These are phyloP conservation scores for Tuberolachnus salignus DNA, from an alignment of 2,888 invertebrate species.

Conservation along the genomic window DNA sequence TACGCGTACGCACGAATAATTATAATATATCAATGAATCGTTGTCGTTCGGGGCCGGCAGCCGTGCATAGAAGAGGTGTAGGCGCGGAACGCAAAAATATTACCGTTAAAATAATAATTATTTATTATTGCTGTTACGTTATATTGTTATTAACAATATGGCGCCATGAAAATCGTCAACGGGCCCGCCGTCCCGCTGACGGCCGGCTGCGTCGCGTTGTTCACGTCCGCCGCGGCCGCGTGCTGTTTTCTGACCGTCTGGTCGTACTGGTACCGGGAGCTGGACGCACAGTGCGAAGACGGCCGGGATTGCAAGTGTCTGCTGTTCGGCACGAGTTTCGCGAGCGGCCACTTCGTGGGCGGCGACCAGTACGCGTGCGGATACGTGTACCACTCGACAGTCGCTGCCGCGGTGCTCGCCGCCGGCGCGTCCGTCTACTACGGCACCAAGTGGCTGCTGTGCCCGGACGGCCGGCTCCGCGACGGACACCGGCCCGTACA, in stretches of 20 bases:
- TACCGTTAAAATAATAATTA: too few species aligned
- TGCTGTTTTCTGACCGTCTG: conserved; percentile 61
- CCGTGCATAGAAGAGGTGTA: too few species aligned
- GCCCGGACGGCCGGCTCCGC: not conserved
- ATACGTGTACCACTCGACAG: conserved; percentile 60
- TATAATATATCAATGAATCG: too few species aligned
- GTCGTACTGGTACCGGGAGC: conserved; percentile 63
- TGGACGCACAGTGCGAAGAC: conserved; percentile 61
- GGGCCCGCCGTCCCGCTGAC: not conserved
- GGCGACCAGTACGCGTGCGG: conserved; percentile 63
- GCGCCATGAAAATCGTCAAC: not conserved
- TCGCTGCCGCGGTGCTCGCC: conserved; percentile 12
- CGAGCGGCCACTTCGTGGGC: conserved; percentile 63
- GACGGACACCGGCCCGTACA: not conserved
- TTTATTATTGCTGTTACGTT: too few species aligned
- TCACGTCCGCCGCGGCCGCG: conserved; percentile 61
- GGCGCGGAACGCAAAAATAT: too few species aligned
- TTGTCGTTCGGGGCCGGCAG: too few species aligned
- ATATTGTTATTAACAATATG: too few species aligned
- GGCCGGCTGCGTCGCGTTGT: conserved; percentile 50
- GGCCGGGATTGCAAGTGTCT: conserved; percentile 60
- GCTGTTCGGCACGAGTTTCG: conserved; percentile 62
- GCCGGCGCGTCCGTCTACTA: not conserved
- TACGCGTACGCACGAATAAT: too few species aligned
- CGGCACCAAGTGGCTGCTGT: not conserved